Conservation (phyloP, 2,888 invertebrate species). For the Hemaris fuciformis region DNA sequence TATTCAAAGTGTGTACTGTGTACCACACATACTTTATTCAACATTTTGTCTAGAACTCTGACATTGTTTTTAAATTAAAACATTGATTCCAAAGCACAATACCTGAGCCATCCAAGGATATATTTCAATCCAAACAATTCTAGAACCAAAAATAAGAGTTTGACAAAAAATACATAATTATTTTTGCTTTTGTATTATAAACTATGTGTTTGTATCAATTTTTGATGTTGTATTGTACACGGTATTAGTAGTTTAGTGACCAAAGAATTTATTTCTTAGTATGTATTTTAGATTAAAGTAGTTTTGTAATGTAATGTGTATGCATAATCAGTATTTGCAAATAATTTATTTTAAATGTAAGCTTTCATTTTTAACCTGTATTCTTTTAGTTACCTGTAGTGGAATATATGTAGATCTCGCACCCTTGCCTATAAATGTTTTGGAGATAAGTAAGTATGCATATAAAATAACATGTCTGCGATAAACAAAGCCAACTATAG, state of each 20-base stretch:
- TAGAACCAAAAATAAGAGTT: neutral
- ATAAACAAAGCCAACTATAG: too few species aligned
- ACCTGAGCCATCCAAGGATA: neutral
- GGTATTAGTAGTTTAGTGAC: conserved; percentile 12
- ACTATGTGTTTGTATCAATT: neutral
- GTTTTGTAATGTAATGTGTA: conserved; percentile 6
- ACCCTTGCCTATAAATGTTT: neutral
- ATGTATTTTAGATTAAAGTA: neutral
- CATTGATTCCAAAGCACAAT: neutral
- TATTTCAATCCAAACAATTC: neutral
- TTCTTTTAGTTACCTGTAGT: conserved; percentile 29
- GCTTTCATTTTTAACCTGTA: conserved; percentile 24
- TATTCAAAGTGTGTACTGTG: too few species aligned
- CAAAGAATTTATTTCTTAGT: conserved; percentile 17
- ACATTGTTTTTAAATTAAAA: neutral
- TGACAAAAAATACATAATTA: neutral
- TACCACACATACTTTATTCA: too few species aligned
- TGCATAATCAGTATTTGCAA: conserved; percentile 33
- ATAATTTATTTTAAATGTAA: conserved; percentile 28
- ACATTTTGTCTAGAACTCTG: too few species aligned
- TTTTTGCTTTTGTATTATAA: neutral
- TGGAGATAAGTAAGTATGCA: neutral
- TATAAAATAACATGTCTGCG: neutral
- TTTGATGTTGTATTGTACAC: conserved; percentile 3
- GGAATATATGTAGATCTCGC: neutral